phyloP scores from a whole-genome alignment of 2,113 vertebrate species.

The Epinephelus moara region DNA sequence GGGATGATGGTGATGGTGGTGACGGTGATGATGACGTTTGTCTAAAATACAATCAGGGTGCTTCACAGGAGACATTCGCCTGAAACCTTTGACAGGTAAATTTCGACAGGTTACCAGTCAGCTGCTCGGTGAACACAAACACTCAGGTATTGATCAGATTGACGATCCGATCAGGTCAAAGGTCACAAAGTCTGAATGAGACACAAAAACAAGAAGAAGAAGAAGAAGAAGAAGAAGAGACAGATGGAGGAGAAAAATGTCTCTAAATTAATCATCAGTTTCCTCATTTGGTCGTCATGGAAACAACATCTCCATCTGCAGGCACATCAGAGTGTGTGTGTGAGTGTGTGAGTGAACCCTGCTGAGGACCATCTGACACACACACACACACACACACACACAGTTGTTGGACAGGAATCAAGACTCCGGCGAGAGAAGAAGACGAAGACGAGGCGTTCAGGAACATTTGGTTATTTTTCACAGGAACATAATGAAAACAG shows the following conservation, averaged over 20 bases:
- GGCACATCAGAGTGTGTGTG: slow-evolving; percentile 6
- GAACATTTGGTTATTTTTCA: neutral
- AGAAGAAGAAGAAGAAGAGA: neutral
- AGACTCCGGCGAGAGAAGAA: neutral
- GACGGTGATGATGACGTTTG: too few species aligned
- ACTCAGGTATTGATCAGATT: too few species aligned
- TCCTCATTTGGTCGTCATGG: slow-evolving; percentile 61
- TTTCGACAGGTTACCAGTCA: too few species aligned
- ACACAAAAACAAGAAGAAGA: neutral
- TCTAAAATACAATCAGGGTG: too few species aligned
- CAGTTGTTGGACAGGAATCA: neutral
- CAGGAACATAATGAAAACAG: neutral
- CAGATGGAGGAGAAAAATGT: slow-evolving; percentile 26
- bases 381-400: slow-evolving; percentile 7
- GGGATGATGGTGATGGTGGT: too few species aligned
- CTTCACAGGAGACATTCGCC: too few species aligned
- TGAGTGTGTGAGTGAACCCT: neutral
- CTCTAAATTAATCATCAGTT: slow-evolving; percentile 63
- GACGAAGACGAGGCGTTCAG: neutral
- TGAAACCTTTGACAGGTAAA: too few species aligned
- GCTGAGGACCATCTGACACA: neutral
- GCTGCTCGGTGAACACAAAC: too few species aligned
- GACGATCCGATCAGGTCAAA: too few species aligned
- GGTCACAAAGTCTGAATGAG: too few species aligned
- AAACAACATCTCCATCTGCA: slow-evolving; percentile 61